These are phyloP conservation scores for Acipenser transmontanus DNA, from an alignment of 2,797 vertebrate genomes.

Conservation along the genomic window DNA sequence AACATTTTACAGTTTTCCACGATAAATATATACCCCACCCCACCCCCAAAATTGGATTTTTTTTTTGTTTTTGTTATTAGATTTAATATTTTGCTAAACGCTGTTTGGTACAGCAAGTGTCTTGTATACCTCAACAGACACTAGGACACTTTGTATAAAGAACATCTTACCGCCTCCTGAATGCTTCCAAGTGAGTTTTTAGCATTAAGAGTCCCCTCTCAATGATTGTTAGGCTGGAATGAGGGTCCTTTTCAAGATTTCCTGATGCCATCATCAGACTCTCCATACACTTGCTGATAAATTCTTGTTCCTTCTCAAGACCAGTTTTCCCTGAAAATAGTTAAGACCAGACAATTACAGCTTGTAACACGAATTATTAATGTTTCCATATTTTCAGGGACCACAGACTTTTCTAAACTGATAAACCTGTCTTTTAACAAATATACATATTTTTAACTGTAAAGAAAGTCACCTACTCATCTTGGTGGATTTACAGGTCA, in stretches of 20 bases:
- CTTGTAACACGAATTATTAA: neutral
- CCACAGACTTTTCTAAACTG: neutral
- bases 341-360: neutral
- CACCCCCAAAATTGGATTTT: no score
- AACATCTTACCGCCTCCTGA: constrained; percentile 78
- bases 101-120: no score
- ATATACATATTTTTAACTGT: neutral
- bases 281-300: constrained; percentile 98
- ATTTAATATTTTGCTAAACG: no score
- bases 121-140: no score
- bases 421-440: constrained; percentile 1
- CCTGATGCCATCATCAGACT: constrained; percentile 92
- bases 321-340: constrained; percentile 81
- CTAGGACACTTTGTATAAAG: neutral
- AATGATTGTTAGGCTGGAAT: constrained; percentile 91
- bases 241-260: constrained; percentile 87
- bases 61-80: no score
- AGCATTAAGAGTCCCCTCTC: constrained; percentile 96
- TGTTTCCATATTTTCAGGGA: neutral
- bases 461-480: neutral
- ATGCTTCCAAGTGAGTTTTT: constrained; percentile 96
- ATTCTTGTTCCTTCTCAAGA: constrained; percentile 96
- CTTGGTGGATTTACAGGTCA: constrained; percentile 5
- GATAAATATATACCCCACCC: no score
- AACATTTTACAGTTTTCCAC: no score